Evolutionary conservation across 2,797 vertebrate genomes (phyloP).

Genomic region (Meriones psammophilus): DNA sequence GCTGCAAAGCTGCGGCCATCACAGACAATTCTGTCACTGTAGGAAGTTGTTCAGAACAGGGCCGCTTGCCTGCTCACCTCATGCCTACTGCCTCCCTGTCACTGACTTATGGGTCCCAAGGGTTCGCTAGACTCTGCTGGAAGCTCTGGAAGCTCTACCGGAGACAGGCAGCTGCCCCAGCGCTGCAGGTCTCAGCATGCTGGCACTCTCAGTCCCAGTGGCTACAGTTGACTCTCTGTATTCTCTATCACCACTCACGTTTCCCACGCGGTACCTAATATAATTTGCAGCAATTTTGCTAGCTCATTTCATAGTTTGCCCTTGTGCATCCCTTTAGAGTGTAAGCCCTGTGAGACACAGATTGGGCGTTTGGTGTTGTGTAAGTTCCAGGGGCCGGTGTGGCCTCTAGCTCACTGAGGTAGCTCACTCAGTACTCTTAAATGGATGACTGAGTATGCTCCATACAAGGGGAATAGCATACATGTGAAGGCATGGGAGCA

Average conservation of each 20-base stretch:
- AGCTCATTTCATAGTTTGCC: neutral
- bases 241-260: neutral
- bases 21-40: neutral
- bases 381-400: neutral
- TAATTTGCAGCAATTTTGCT: neutral
- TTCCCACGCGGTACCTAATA: neutral
- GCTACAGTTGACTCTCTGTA: neutral
- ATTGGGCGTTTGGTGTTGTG: neutral
- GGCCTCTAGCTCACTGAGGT: neutral
- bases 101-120: neutral
- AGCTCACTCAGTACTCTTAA: neutral
- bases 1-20: neutral
- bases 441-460: neutral
- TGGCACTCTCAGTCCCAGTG: rapidly evolving
- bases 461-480: rapidly evolving
- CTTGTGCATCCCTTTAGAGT: neutral
- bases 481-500: neutral
- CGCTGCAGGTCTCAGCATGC: neutral
- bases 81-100: rapidly evolving
- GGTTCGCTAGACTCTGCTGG: neutral
- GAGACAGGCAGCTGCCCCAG: neutral
- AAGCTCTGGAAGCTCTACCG: neutral
- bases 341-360: neutral
- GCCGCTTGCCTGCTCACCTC: neutral
- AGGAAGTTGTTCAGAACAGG: rapidly evolving